Evolutionary conservation across 2,113 vertebrate species (phyloP).

Genomic region (Micronisus gabar): DNA sequence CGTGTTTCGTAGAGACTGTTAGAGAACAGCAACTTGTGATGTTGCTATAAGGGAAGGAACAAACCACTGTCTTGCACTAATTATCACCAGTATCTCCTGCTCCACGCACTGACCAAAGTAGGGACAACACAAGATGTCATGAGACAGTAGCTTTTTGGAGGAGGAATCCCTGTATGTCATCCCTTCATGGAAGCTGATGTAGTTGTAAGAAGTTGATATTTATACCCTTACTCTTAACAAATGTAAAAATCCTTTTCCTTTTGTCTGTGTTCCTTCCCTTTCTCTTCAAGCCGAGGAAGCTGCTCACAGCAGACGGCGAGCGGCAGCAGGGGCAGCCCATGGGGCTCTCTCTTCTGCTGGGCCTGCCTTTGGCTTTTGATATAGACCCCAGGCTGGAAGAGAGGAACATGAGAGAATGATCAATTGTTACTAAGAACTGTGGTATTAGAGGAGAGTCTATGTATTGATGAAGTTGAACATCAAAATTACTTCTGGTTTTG

Average conservation of each 20-base stretch:
- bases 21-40: not conserved
- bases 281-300: not conserved
- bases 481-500: not conserved
- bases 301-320: not conserved
- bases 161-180: not conserved
- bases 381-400: not conserved
- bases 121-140: not conserved
- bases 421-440: not conserved
- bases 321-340: accelerated
- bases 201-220: not conserved
- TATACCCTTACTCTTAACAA: not conserved
- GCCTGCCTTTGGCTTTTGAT: too few relatives aligned
- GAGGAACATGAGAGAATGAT: accelerated
- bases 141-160: not conserved
- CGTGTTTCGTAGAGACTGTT: accelerated
- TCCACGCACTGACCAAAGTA: too few relatives aligned
- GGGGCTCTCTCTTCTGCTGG: not conserved
- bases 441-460: not conserved
- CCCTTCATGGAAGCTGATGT: not conserved
- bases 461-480: not conserved
- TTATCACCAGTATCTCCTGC: not conserved
- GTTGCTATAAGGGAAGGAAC: not conserved
- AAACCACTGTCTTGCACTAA: not conserved
- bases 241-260: not conserved
- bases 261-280: not conserved